Percentiles rank a stretch among this genome's conserved stretches.
Conservation (phyloP, 2,888 invertebrate genomes). For the Silvanus unidentatus region DNA sequence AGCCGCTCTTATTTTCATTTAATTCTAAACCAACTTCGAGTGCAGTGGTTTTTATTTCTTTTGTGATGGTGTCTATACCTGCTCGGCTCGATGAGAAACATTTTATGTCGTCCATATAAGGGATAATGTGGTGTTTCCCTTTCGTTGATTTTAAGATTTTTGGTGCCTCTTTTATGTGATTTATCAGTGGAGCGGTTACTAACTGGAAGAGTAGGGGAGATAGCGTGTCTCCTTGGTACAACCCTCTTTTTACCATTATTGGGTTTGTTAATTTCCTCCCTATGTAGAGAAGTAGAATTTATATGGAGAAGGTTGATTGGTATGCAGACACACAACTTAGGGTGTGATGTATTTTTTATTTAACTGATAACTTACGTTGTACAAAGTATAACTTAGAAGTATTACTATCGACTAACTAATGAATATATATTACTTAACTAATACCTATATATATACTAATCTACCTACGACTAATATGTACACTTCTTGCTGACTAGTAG, state of each 20-base stretch:
- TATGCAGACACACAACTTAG: too few relatives aligned
- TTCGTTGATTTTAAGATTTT: conserved; percentile 1
- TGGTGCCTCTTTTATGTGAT: neutral
- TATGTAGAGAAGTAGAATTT: too few relatives aligned
- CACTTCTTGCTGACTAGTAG: too few relatives aligned
- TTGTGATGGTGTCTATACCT: conserved; percentile 8
- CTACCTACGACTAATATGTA: too few relatives aligned
- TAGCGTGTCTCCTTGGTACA: neutral
- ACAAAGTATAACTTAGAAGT: too few relatives aligned
- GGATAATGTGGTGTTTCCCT: conserved; percentile 4
- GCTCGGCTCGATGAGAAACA: conserved; percentile 5
- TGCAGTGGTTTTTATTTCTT: conserved; percentile 1
- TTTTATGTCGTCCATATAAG: conserved; percentile 14
- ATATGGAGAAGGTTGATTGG: too few relatives aligned
- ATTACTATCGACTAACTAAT: too few relatives aligned
- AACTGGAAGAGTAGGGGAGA: neutral
- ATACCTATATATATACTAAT: too few relatives aligned
- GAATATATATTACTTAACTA: too few relatives aligned
- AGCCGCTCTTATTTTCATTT: conserved; percentile 12
- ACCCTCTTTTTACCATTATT: neutral
- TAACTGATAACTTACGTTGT: too few relatives aligned
- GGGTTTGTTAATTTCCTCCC: neutral
- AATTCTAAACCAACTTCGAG: conserved; percentile 9
- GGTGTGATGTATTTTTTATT: too few relatives aligned
- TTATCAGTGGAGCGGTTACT: neutral